Evolutionary conservation across 1,140 invertebrate genomes (phyloP), one percentile per base, ranked within the genome.

Genomic region (Adelges cooleyi): DNA sequence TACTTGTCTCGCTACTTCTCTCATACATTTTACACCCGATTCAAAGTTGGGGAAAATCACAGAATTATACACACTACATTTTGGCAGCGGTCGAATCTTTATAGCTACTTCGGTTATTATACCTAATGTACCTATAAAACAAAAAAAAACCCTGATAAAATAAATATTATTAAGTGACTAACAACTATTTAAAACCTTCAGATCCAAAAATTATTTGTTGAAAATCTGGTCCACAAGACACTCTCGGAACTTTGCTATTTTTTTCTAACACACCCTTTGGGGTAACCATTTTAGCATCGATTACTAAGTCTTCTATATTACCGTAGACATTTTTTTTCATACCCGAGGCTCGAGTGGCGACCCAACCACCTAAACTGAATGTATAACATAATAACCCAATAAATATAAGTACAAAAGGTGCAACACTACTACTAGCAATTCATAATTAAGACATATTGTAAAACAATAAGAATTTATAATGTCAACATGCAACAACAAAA

Each of bases 321-420:
- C 95, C 95, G 71, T 98, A 99, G 0, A 89, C 84, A 74, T 98
- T 98, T 76, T 99, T 99, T 77, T 99, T 99, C 95, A 99, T 99
- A 11, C 96, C 95, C 22, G 93, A 97, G 0, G 96, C 95, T 69
- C 95, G 77, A 0, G 96, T 99, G 1, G 95, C 94, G 11, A 99
- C 91, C 96, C 96, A 99, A n/a, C 96, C 96, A 13, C 96, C 95
- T 9, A 98, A 78, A 68, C 94, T 96, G 69, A 66, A 33, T 71
- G 70, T 38, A 23, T 18, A 42, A 25, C 20, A 67, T n/a, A 59
- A 54, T 54, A 4, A n/a, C n/a, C n/a, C n/a, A n/a, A n/a, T n/a
- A n/a, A n/a, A n/a, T n/a, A n/a, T n/a, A n/a, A n/a, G n/a, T n/a
- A n/a, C n/a, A n/a, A n/a, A n/a, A n/a, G n/a, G n/a, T n/a, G n/a